A percentile compares a stretch with the other conserved stretches of the same genome.
These are phyloP conservation scores for Xanthia icteritia DNA, from an alignment of 2,888 invertebrate genomes.

Conservation along the genomic window DNA sequence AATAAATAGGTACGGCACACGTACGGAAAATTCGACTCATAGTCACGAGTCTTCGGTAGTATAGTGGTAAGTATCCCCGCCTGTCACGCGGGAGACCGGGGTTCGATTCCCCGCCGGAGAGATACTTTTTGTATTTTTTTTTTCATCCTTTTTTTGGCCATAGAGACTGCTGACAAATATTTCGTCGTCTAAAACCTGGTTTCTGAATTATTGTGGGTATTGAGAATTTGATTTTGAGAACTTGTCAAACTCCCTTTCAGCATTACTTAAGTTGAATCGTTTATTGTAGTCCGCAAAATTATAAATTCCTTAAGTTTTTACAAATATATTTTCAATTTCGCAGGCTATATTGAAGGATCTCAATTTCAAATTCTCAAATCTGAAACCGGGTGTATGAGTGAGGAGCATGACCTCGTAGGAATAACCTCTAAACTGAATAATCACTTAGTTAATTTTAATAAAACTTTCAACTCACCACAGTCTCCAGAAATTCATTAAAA, in stretches of 20 bases:
- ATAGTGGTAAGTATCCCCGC: constrained; percentile 91
- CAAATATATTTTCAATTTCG: background rate
- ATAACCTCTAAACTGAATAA: background rate
- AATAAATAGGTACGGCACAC: no score
- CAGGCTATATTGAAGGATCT: background rate
- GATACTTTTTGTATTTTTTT: constrained; percentile 48
- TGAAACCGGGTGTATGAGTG: background rate
- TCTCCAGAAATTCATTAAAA: constrained; percentile 58
- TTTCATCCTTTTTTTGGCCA: background rate
- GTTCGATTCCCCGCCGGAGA: constrained; percentile 72
- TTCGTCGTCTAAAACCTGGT: background rate
- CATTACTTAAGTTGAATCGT: background rate
- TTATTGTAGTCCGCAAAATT: background rate
- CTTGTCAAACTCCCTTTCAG: background rate
- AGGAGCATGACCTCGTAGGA: background rate
- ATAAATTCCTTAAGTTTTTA: background rate
- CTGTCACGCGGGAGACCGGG: constrained; percentile 89
- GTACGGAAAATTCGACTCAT: background rate
- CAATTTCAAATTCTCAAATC: background rate
- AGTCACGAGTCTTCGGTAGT: constrained; percentile 69
- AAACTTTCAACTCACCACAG: constrained; percentile 12
- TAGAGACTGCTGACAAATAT: background rate
- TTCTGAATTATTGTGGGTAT: background rate
- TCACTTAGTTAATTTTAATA: constrained; percentile 6
- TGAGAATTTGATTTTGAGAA: background rate